These are phyloP conservation scores for Athalia rosae DNA, from an alignment of 2,888 invertebrate genomes.

Conservation along the genomic window DNA sequence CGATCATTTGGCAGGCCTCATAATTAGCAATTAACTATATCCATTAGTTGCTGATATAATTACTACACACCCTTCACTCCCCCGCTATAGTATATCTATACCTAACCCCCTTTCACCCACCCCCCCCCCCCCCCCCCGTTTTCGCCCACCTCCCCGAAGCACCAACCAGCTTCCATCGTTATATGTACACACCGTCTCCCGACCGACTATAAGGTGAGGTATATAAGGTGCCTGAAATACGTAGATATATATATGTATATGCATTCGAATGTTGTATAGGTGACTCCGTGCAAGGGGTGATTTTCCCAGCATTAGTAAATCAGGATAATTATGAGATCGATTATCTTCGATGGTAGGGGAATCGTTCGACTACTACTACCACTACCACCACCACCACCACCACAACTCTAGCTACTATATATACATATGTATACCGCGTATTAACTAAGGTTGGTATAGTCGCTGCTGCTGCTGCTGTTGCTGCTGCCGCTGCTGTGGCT, in stretches of 20 bases:
- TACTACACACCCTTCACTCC: conserved; percentile 62
- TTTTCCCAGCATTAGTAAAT: conserved; percentile 67
- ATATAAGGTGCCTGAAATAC: neutral
- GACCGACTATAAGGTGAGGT: conserved; percentile 19
- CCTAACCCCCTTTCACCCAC: neutral
- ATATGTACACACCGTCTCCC: neutral
- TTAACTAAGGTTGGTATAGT: neutral
- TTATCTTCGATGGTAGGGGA: conserved; percentile 57
- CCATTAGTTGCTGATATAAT: conserved; percentile 74
- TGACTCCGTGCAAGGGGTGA: conserved; percentile 54
- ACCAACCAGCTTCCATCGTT: neutral
- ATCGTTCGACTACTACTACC: conserved; percentile 21
- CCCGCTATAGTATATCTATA: neutral
- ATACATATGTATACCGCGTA: too few species aligned
- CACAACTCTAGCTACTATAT: too few species aligned
- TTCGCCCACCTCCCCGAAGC: too few species aligned
- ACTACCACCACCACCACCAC: neutral
- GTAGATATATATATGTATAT: neutral
- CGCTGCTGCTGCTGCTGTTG: too few species aligned
- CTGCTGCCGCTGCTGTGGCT: too few species aligned
- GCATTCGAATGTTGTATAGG: neutral
- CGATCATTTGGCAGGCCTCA: conserved; percentile 73
- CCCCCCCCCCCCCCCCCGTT: neutral
- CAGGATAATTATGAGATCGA: conserved; percentile 70
- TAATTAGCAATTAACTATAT: conserved; percentile 74